These are phyloP conservation scores for Leptonema lineaticorne DNA, from an alignment of 1,140 invertebrate species.

Conservation along the genomic window DNA sequence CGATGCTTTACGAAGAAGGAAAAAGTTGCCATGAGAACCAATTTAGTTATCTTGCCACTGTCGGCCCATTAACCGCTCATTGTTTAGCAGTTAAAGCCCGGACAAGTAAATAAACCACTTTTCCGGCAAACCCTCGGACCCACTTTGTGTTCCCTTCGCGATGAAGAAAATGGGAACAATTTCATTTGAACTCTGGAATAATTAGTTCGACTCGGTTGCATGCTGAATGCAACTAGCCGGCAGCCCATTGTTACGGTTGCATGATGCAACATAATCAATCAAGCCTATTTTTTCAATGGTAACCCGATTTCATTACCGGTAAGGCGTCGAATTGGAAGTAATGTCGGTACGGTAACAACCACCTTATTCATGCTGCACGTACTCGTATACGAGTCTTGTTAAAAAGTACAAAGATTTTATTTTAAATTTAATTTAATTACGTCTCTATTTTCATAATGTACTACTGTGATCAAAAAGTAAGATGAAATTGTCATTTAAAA, in stretches of 20 bases:
- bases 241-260: slow-evolving; percentile 1
- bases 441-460: too few species aligned
- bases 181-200: too few species aligned
- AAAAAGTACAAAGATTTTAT: too few species aligned
- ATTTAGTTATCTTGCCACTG: slow-evolving; percentile 9
- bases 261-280: slow-evolving; percentile 23
- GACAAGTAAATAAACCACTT: neutral
- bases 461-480: too few species aligned
- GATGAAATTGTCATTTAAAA: too few species aligned
- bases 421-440: too few species aligned
- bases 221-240: neutral
- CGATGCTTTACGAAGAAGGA: too few species aligned
- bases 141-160: neutral
- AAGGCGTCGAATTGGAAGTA: neutral
- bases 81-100: slow-evolving; percentile 1
- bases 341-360: too few species aligned
- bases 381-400: too few species aligned
- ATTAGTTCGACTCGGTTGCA: slow-evolving; percentile 4
- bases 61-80: neutral
- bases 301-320: slow-evolving; percentile 26
- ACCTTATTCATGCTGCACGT: too few species aligned
- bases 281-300: slow-evolving; percentile 16
- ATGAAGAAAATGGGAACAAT: neutral
- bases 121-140: neutral
- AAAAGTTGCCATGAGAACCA: slow-evolving; percentile 12